phyloP scores from a whole-genome alignment of 2,888 invertebrate species.

The Tridacna crocea region DNA sequence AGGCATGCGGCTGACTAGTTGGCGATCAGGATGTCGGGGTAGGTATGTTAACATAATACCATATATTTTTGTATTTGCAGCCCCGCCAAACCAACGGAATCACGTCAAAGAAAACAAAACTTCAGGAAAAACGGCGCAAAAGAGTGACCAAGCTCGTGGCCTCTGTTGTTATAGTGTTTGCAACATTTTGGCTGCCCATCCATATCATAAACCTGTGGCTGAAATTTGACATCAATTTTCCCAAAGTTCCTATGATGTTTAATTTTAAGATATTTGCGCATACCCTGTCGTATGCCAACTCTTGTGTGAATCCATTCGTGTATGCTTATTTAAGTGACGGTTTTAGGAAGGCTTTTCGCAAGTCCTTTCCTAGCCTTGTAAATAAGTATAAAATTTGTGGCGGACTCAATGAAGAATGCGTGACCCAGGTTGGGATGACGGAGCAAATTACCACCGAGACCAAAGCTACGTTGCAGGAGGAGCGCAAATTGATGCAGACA shows the following conservation, averaged over 20 bases:
- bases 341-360: slow-evolving; percentile 78
- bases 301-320: slow-evolving; percentile 81
- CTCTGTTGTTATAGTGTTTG: slow-evolving; percentile 78
- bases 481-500: slow-evolving; percentile 56
- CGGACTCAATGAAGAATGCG: slow-evolving; percentile 49
- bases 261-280: slow-evolving; percentile 75
- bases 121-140: slow-evolving; percentile 62
- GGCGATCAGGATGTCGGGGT: too few relatives aligned
- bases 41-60: background rate
- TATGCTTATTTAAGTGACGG: slow-evolving; percentile 81
- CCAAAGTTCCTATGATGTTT: slow-evolving; percentile 65
- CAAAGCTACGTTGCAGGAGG: slow-evolving; percentile 48
- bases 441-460: slow-evolving; percentile 50
- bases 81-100: slow-evolving; percentile 54
- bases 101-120: slow-evolving; percentile 52
- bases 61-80: slow-evolving; percentile 31
- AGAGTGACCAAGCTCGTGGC: slow-evolving; percentile 79
- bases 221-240: slow-evolving; percentile 70
- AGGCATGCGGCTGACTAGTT: too few relatives aligned
- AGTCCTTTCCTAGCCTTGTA: slow-evolving; percentile 71
- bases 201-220: slow-evolving; percentile 75
- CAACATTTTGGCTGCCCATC: slow-evolving; percentile 80
- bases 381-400: slow-evolving; percentile 60
- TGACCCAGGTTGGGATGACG: slow-evolving; percentile 36
- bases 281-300: slow-evolving; percentile 79